Conservation (phyloP, 2,113 vertebrate species). For the Etheostoma cragini region DNA sequence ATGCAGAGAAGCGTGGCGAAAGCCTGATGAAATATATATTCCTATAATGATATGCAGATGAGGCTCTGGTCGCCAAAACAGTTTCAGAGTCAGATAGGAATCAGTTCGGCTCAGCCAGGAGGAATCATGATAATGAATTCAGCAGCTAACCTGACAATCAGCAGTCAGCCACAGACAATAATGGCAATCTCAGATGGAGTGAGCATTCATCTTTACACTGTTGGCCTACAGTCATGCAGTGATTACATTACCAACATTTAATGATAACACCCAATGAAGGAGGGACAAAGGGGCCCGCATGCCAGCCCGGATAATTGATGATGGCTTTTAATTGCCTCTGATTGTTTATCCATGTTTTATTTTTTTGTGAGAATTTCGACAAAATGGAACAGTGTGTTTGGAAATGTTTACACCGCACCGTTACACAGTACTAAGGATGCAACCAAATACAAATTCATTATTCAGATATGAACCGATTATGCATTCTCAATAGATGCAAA, state of each 20-base stretch:
- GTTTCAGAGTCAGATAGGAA: conserved; percentile 69
- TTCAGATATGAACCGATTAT: not conserved
- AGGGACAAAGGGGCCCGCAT: conserved; percentile 17
- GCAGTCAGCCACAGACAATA: conserved; percentile 55
- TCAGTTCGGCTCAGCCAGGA: conserved; percentile 72
- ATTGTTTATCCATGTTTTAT: not conserved
- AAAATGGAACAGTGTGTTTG: not conserved
- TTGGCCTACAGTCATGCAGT: conserved; percentile 47
- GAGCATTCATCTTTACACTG: conserved; percentile 39
- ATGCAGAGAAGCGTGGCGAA: conserved; percentile 35
- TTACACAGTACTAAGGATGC: not conserved
- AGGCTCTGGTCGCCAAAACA: conserved; percentile 52
- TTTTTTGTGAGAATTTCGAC: not conserved
- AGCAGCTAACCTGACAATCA: conserved; percentile 72
- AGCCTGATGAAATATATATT: conserved; percentile 62
- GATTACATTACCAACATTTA: conserved; percentile 50
- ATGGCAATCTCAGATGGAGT: conserved; percentile 50
- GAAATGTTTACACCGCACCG: not conserved
- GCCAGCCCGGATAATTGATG: conserved; percentile 41
- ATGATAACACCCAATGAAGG: conserved; percentile 34
- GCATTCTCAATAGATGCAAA: not conserved
- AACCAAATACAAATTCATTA: not conserved
- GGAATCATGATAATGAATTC: conserved; percentile 76
- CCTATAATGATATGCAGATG: conserved; percentile 75
- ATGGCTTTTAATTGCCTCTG: conserved; percentile 11